Conservation (phyloP, 2,888 invertebrate genomes). For the Sisyra nigra region DNA sequence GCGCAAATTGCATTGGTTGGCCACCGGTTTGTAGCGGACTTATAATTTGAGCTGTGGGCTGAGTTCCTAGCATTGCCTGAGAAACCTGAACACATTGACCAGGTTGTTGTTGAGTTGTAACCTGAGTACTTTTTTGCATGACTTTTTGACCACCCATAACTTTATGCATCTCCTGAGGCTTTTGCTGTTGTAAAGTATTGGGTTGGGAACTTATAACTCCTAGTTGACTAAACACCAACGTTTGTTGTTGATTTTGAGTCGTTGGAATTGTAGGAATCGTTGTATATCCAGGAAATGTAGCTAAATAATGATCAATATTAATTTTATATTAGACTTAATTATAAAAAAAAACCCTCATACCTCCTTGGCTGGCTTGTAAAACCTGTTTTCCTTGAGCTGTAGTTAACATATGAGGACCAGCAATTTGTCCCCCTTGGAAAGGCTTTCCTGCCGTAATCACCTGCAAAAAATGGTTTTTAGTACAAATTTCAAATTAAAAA, state of each 20-base stretch:
- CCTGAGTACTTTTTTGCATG: slow-evolving; percentile 31
- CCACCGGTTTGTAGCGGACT: slow-evolving; percentile 51
- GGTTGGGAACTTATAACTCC: slow-evolving; percentile 55
- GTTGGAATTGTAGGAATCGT: slow-evolving; percentile 63
- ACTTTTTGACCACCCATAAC: slow-evolving; percentile 34
- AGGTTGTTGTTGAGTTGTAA: slow-evolving; percentile 40
- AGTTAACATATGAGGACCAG: slow-evolving; percentile 59
- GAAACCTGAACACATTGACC: slow-evolving; percentile 59
- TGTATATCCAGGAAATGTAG: slow-evolving; percentile 58
- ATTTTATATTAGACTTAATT: too few relatives aligned
- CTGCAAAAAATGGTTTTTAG: slow-evolving; percentile 26
- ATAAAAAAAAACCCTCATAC: too few relatives aligned
- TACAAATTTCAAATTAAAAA: not conserved
- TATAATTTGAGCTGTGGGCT: slow-evolving; percentile 55
- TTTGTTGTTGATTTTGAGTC: slow-evolving; percentile 59
- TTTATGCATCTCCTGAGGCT: slow-evolving; percentile 49
- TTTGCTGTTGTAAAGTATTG: slow-evolving; percentile 42
- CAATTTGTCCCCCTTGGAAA: slow-evolving; percentile 61
- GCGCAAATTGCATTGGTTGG: slow-evolving; percentile 60
- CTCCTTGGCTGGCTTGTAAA: slow-evolving; percentile 42
- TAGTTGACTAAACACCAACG: slow-evolving; percentile 57
- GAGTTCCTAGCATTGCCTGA: slow-evolving; percentile 46
- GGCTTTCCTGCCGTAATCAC: slow-evolving; percentile 73
- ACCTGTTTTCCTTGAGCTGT: slow-evolving; percentile 61
- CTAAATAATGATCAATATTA: slow-evolving; percentile 25